Percentiles rank a stretch among this genome's conserved stretches.
Conservation (phyloP, 2,113 vertebrate genomes). For the Caranx ignobilis region DNA sequence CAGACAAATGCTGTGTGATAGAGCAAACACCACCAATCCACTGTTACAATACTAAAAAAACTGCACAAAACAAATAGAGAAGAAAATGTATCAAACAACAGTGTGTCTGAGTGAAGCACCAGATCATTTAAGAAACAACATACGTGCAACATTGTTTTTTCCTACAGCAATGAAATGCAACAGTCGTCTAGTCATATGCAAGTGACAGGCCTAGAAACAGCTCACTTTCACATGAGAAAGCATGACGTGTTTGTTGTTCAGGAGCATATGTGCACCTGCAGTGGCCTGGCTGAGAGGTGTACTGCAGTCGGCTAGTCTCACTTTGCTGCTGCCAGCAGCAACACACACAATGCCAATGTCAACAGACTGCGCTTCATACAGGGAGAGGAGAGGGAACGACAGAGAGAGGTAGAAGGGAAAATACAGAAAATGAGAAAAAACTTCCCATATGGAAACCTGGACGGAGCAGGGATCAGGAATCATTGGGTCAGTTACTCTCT, state of each 20-base stretch:
- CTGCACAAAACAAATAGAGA: background rate
- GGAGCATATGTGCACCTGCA: constrained; percentile 51
- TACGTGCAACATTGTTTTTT: background rate
- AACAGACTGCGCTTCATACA: constrained; percentile 55
- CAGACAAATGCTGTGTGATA: too few species aligned
- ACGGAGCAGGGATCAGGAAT: constrained; percentile 7
- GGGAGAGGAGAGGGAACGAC: constrained; percentile 37
- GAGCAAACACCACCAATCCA: too few species aligned
- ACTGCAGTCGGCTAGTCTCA: constrained; percentile 60
- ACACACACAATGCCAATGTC: constrained; percentile 52
- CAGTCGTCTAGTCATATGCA: background rate
- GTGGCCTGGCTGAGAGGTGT: constrained; percentile 61
- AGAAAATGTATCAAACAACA: background rate
- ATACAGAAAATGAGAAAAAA: background rate
- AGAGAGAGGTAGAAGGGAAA: constrained; percentile 37
- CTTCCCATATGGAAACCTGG: background rate
- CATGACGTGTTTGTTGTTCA: constrained; percentile 55
- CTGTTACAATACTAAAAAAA: background rate
- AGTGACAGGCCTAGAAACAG: constrained; percentile 34
- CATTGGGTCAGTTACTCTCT: constrained; percentile 27
- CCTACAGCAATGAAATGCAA: constrained; percentile 1
- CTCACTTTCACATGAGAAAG: constrained; percentile 29
- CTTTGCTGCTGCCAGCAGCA: constrained; percentile 60
- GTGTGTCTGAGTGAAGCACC: background rate
- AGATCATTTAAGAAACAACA: background rate